These are phyloP conservation scores for Phragmatobia fuliginosa DNA, from an alignment of 2,888 invertebrate genomes.

Conservation along the genomic window DNA sequence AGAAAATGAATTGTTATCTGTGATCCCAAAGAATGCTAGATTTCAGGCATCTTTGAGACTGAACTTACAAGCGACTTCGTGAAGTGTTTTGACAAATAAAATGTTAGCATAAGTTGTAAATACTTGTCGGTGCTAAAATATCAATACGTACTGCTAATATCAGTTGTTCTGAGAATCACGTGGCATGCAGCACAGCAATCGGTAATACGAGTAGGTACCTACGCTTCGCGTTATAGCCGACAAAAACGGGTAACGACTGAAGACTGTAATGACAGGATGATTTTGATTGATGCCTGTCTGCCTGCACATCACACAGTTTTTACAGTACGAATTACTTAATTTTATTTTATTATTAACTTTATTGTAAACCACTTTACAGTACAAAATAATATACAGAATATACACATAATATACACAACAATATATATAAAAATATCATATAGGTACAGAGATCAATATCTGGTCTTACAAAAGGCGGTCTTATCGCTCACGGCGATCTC, in stretches of 20 bases:
- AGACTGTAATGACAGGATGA: conserved; percentile 33
- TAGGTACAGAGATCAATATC: too few species aligned
- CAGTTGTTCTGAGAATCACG: conserved; percentile 27
- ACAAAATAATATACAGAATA: too few species aligned
- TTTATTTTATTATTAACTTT: too few species aligned
- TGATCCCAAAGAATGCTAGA: not conserved
- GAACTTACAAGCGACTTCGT: not conserved
- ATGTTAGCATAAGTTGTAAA: not conserved
- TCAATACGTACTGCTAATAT: conserved; percentile 25
- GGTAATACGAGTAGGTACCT: conserved; percentile 30
- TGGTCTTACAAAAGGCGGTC: too few species aligned
- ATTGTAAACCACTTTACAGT: too few species aligned
- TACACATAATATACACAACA: too few species aligned
- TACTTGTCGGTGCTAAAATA: too few species aligned
- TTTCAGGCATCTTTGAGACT: not conserved
- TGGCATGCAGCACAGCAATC: conserved; percentile 22
- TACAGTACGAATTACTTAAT: conserved; percentile 9
- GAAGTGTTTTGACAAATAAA: not conserved
- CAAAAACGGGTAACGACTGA: conserved; percentile 34
- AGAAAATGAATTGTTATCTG: too few species aligned
- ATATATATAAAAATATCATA: too few species aligned
- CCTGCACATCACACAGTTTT: conserved; percentile 19
- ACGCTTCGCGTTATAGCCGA: conserved; percentile 34
- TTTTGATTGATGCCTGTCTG: conserved; percentile 42
- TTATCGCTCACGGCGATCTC: too few species aligned